These are phyloP conservation scores for Dreissena rostriformis DNA, from an alignment of 1,140 invertebrate species.

Conservation along the genomic window DNA sequence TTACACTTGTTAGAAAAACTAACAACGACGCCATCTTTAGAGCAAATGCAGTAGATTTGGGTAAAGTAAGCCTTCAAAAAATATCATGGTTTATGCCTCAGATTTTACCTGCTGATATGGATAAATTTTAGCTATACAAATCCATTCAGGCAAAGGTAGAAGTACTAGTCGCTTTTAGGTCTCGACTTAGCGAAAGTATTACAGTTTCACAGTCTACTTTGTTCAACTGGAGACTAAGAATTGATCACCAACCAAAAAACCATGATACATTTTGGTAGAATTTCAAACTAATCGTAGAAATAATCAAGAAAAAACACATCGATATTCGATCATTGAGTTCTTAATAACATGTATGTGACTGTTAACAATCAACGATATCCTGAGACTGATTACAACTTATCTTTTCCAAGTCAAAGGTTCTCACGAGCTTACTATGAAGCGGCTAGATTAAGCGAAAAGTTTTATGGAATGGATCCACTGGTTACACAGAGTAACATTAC, in stretches of 20 bases:
- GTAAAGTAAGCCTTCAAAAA: conserved; percentile 46
- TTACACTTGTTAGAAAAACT: not conserved
- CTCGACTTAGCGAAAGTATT: conserved; percentile 1
- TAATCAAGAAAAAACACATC: too few relatives aligned
- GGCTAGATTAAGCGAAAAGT: conserved; percentile 44
- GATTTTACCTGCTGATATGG: conserved; percentile 6
- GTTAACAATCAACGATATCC: conserved; percentile 38
- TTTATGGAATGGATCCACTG: conserved; percentile 51
- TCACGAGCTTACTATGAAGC: conserved; percentile 44
- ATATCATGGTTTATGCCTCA: conserved; percentile 41
- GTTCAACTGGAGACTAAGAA: conserved; percentile 4
- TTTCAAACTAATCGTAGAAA: conserved; percentile 32
- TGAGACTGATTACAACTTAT: conserved; percentile 33
- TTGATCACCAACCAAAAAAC: not conserved
- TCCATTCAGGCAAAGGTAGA: not conserved
- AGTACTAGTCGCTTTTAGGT: conserved; percentile 1
- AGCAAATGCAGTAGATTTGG: not conserved
- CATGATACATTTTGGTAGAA: not conserved
- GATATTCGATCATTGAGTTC: too few relatives aligned
- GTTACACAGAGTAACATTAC: conserved; percentile 43
- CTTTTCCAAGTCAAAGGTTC: conserved; percentile 45
- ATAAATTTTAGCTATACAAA: conserved; percentile 28
- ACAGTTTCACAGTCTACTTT: not conserved
- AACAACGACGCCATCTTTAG: conserved; percentile 46
- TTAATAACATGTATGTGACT: too few relatives aligned